Percentiles rank a stretch among this genome's conserved stretches.
phyloP scores from a whole-genome alignment of 2,888 invertebrate species.

The Hoplodrina blanda region DNA sequence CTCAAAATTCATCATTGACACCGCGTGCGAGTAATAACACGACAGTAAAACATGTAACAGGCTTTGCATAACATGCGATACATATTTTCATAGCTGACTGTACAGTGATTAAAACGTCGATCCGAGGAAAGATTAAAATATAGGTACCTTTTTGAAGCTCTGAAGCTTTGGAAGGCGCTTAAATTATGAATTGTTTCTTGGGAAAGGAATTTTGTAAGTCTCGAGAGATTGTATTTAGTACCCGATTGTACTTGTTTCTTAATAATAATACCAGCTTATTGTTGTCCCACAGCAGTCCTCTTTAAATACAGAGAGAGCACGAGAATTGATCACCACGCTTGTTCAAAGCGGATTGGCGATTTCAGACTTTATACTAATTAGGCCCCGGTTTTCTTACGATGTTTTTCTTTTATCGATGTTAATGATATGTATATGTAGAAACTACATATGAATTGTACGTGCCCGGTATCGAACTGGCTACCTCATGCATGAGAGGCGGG shows the following conservation, averaged over 20 bases:
- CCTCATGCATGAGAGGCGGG: too few relatives aligned
- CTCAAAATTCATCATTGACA: conserved; percentile 56
- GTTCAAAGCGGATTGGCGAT: too few relatives aligned
- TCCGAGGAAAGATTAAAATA: conserved; percentile 26
- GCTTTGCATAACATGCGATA: conserved; percentile 34
- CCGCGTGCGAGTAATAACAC: conserved; percentile 52
- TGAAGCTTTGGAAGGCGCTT: conserved; percentile 1
- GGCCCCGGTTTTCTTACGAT: too few relatives aligned
- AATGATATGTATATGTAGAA: too few relatives aligned
- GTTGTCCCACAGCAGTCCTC: too few relatives aligned
- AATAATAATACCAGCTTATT: neutral
- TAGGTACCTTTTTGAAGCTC: conserved; percentile 24
- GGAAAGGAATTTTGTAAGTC: neutral
- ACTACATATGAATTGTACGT: too few relatives aligned
- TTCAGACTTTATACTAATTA: too few relatives aligned
- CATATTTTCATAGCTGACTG: conserved; percentile 46
- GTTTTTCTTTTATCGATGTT: too few relatives aligned
- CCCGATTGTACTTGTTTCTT: conserved; percentile 7
- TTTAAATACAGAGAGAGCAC: too few relatives aligned
- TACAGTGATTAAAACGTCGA: conserved; percentile 46
- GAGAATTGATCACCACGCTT: too few relatives aligned
- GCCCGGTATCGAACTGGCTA: too few relatives aligned
- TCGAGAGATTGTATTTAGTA: neutral
- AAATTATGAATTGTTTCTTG: conserved; percentile 27
- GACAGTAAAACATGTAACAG: conserved; percentile 54